Base-by-base conservation (phyloP, 2,113 vertebrate genomes). In the Corythaeola cristata region DNA sequence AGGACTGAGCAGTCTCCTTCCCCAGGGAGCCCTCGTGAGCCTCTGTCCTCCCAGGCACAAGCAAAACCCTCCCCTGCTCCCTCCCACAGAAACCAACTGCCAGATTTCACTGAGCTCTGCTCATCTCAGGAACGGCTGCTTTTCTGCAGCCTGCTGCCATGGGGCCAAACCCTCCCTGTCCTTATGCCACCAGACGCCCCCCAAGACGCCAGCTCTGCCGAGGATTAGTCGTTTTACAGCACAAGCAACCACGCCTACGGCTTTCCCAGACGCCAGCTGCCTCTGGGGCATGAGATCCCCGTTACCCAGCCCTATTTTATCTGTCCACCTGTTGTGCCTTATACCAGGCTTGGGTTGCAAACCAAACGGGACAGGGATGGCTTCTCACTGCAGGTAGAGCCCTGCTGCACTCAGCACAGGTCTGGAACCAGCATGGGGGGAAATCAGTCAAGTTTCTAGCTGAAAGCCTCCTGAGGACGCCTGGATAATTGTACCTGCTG, bases 171-270 rank as follows among this genome's bases (percentile, higher is more conserved):
- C n/a, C 50, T 37, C 59, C 35, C 52, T 45, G 35, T 75, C 49
- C 35, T 91, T 53, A 72, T 0, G 7, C 6, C 55, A 45, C 24
- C 50, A 93, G 79, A 76, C 50, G 62, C 3, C 39, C 20, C 8
- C 35, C 15, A 37, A 56, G 24, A 76, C 0, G 0, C 9, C 0
- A 14, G 71, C 77, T 94, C 62, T 0, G 7, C 15, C 2, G 9
- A 89, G 89, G 87, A 97, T 96, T 89, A 96, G 52, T 78, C 2
- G 2, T 59, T 85, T 50, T 19, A 72, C 16, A 82, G 76, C 64
- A 90, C n/a, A 62, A 41, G 13, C 1, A 2, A 63, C 18, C 23
- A 92, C 62, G 90, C 7, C 88, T 1, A 2, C 0, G 6, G 80
- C 73, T 59, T 27, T 78, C 62, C 64, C 81, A 95, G 93, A 94